Percentiles rank a stretch among this genome's conserved stretches.
Evolutionary conservation across 2,888 invertebrate species (phyloP).

Genomic region (Sinelater perroti): DNA sequence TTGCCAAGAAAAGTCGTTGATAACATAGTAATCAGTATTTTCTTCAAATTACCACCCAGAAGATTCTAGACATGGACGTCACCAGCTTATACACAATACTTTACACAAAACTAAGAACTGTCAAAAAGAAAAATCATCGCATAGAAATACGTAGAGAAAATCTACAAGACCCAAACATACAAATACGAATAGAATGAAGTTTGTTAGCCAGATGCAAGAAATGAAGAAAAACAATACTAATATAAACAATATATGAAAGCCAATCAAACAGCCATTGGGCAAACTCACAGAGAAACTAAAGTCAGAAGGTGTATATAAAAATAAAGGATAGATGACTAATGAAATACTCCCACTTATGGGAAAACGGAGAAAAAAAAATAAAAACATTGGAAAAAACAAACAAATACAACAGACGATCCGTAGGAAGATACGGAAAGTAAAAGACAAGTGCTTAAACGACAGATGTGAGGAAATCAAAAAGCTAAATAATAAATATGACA

Average conservation of each 20-base stretch:
- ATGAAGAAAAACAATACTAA: not conserved
- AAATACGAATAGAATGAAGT: not conserved
- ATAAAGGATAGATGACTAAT: too few species aligned
- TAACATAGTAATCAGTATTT: conserved; percentile 6
- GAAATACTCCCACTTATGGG: too few species aligned
- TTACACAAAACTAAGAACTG: conserved; percentile 3
- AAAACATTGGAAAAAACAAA: too few species aligned
- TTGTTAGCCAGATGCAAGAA: not conserved
- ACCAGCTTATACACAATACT: conserved; percentile 5
- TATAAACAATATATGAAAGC: conserved; percentile 7
- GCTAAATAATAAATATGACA: too few species aligned
- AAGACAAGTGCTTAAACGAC: too few species aligned
- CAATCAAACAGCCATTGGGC: conserved; percentile 1
- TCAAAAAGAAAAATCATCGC: not conserved
- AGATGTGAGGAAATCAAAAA: too few species aligned
- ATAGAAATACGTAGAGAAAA: conserved; percentile 2
- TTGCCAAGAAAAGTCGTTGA: conserved; percentile 4
- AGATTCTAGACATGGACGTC: conserved; percentile 1
- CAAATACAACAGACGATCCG: too few species aligned
- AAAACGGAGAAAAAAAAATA: too few species aligned
- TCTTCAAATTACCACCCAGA: not conserved
- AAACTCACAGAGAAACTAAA: too few species aligned
- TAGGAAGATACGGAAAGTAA: too few species aligned
- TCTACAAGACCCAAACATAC: conserved; percentile 8
- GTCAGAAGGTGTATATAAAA: not conserved